Evolutionary conservation across 2,797 vertebrate species (phyloP).

Genomic region (Apogon hyalosoma): DNA sequence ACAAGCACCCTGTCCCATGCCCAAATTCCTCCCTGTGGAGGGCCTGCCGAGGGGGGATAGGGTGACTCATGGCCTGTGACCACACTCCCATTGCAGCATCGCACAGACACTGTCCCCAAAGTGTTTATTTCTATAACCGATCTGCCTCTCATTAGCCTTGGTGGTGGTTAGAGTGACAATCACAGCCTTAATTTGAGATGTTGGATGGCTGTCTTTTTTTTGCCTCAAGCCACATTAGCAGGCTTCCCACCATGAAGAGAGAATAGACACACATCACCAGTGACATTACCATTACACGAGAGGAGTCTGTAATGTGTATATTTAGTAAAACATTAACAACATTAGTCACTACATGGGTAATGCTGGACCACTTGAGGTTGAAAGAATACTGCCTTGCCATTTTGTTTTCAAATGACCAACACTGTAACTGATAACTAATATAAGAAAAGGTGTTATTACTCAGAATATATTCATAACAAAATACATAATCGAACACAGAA

Average conservation of each 20-base stretch:
- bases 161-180: conserved; percentile 76
- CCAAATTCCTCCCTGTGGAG: conserved; percentile 76
- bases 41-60: conserved; percentile 69
- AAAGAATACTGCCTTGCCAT: conserved; percentile 8
- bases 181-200: conserved; percentile 80
- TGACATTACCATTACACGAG: conserved; percentile 48
- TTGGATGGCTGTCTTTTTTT: conserved; percentile 68
- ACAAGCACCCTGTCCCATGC: conserved; percentile 73
- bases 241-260: conserved; percentile 63
- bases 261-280: conserved; percentile 48
- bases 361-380: conserved; percentile 1
- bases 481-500: conserved; percentile 1
- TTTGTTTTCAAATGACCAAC: conserved; percentile 12
- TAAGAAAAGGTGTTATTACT: conserved; percentile 7
- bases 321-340: conserved; percentile 10
- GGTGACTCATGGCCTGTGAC: conserved; percentile 79
- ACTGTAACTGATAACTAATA: conserved; percentile 3
- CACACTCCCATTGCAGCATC: conserved; percentile 71
- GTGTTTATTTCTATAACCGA: conserved; percentile 81
- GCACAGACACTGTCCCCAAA: conserved; percentile 67
- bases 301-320: conserved; percentile 32
- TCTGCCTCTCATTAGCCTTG: conserved; percentile 79
- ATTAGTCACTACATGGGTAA: conserved; percentile 8
- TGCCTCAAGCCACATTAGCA: conserved; percentile 73
- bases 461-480: conserved; percentile 26